phyloP scores from a whole-genome alignment of 2,797 vertebrate species.

The Cossypha polioptera region DNA sequence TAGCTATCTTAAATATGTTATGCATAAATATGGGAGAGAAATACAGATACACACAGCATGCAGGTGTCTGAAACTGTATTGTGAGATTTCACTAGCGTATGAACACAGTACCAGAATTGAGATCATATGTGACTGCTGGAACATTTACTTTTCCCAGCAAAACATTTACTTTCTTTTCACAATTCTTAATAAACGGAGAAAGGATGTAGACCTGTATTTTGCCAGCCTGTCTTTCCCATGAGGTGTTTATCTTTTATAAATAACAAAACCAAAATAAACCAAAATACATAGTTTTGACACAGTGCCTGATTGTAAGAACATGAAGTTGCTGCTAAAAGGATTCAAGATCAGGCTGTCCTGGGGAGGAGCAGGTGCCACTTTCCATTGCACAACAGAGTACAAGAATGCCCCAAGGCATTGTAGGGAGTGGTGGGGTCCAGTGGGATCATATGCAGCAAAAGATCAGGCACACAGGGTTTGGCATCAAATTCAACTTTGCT shows the following conservation, averaged over 20 bases:
- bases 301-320: background rate
- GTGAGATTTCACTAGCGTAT: background rate
- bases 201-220: background rate
- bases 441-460: background rate
- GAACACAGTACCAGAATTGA: background rate
- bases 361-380: background rate
- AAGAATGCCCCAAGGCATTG: background rate
- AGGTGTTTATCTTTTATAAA: background rate
- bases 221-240: background rate
- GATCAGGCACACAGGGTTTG: background rate
- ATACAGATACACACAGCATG: background rate
- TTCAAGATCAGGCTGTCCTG: background rate
- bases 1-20: background rate
- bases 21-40: background rate
- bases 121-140: background rate
- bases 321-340: background rate
- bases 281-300: background rate
- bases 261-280: background rate
- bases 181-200: slow-evolving; percentile 20
- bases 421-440: background rate
- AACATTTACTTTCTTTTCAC: slow-evolving; percentile 4
- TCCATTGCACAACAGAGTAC: background rate
- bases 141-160: background rate
- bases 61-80: background rate
- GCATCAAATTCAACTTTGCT: background rate